Conservation (phyloP, 2,797 vertebrate genomes). For the Allobates femoralis region DNA sequence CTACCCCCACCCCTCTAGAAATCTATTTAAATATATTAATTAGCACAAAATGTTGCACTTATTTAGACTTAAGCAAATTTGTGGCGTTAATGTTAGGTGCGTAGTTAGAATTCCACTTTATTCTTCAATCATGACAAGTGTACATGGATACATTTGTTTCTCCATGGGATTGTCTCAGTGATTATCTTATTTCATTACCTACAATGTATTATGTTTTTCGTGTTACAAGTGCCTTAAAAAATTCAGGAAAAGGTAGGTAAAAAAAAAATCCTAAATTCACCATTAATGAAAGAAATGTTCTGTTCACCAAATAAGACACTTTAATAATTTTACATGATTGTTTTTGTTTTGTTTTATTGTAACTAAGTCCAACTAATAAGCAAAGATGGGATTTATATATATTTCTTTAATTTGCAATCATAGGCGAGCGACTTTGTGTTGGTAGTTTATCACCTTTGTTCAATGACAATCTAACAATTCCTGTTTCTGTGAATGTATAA, state of each 20-base stretch:
- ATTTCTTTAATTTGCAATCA: too few relatives aligned
- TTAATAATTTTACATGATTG: not conserved
- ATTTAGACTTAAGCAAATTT: too few relatives aligned
- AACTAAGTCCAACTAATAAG: too few relatives aligned
- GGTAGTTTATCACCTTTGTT: not conserved
- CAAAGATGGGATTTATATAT: too few relatives aligned
- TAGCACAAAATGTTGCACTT: too few relatives aligned
- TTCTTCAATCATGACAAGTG: too few relatives aligned
- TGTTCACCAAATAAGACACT: not conserved
- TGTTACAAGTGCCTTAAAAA: constrained; percentile 13
- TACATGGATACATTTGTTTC: too few relatives aligned
- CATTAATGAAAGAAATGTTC: not conserved
- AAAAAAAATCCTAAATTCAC: not conserved
- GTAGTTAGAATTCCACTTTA: too few relatives aligned
- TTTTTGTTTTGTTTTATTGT: not conserved
- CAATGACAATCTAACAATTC: not conserved
- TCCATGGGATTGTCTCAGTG: not conserved
- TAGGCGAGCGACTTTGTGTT: not conserved
- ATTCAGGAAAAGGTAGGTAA: not conserved
- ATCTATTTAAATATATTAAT: too few relatives aligned
- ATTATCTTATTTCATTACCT: not conserved
- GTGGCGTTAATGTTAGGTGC: too few relatives aligned
- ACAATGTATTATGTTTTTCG: not conserved
- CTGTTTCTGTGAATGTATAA: not conserved
- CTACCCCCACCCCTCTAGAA: too few relatives aligned